phyloP scores from a whole-genome alignment of 2,113 vertebrate genomes.

The Hemichromis elongatus region DNA sequence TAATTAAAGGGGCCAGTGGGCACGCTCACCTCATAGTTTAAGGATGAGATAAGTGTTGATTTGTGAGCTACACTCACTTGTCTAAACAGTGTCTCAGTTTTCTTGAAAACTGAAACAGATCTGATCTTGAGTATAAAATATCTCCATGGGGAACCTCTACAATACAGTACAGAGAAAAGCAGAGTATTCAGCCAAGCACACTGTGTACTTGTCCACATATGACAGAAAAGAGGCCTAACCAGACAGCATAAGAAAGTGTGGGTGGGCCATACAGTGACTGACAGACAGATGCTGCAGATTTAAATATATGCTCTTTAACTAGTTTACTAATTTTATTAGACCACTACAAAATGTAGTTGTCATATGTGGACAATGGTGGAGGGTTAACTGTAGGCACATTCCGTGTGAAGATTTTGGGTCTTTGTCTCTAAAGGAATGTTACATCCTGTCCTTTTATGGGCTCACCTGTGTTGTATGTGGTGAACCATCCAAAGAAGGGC shows the following conservation, averaged over 20 bases:
- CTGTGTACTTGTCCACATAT: background rate
- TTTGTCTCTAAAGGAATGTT: too few species aligned
- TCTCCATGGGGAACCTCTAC: background rate
- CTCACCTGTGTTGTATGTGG: too few species aligned
- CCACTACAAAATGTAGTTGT: background rate
- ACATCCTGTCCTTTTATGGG: too few species aligned
- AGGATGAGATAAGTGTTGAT: background rate
- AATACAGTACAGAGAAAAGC: background rate
- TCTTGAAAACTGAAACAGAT: background rate
- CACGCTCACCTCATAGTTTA: background rate
- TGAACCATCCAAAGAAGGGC: too few species aligned
- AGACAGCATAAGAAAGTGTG: background rate
- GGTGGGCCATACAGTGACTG: background rate
- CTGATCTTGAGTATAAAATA: background rate
- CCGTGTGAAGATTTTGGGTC: too few species aligned
- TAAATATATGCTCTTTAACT: background rate
- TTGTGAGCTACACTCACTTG: background rate
- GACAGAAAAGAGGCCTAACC: background rate
- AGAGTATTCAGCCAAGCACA: background rate
- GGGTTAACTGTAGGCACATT: too few species aligned
- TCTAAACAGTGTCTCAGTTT: background rate
- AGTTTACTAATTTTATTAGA: background rate
- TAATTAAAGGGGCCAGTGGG: background rate
- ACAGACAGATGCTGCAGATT: background rate
- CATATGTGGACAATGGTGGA: too few species aligned